Conservation (phyloP, 2,888 invertebrate genomes). For the Yponomeuta plumbellus region DNA sequence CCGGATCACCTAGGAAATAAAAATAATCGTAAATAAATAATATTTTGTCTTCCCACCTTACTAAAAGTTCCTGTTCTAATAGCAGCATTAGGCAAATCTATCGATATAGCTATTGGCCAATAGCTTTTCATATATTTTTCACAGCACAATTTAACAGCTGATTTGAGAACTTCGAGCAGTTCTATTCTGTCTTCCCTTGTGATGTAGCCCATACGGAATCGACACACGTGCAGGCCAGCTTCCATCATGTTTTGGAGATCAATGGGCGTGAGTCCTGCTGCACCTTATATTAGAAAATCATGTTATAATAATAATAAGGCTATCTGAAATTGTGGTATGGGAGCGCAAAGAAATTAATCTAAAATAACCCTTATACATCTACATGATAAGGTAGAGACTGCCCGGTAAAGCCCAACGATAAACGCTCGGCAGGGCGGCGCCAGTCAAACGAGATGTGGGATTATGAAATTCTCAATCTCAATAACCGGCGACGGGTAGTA, state of each 20-base stretch:
- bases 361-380: not conserved
- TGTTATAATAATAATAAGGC: not conserved
- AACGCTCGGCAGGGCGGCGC: no score
- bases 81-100: conserved; percentile 87
- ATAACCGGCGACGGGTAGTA: no score
- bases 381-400: no score
- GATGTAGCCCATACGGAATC: conserved; percentile 42
- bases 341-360: no score
- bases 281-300: conserved; percentile 28
- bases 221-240: conserved; percentile 63
- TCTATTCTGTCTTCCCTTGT: conserved; percentile 42
- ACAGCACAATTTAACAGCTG: conserved; percentile 66
- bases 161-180: conserved; percentile 46
- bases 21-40: no score
- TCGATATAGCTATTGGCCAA: conserved; percentile 77
- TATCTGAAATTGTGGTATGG: not conserved
- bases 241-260: conserved; percentile 66
- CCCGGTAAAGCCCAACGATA: no score
- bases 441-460: no score
- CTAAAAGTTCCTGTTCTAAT: conserved; percentile 81
- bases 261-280: conserved; percentile 36
- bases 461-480: no score
- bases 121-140: conserved; percentile 68
- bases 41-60: not conserved
- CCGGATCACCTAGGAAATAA: no score